A percentile compares a stretch with the other conserved stretches of the same genome.
Evolutionary conservation across 2,888 invertebrate species (phyloP).

Genomic region (Brenthis ino): DNA sequence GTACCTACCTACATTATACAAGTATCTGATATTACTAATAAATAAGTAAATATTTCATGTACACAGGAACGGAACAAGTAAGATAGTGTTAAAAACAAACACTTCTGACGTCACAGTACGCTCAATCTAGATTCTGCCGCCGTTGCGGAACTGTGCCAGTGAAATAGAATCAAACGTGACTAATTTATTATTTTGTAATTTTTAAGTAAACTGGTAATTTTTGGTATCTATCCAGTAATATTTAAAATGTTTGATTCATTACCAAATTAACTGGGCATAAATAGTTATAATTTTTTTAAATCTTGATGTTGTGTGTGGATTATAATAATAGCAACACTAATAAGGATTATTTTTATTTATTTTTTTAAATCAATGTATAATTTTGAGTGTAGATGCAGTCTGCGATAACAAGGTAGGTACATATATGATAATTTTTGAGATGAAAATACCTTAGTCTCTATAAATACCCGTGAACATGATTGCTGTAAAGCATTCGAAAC

Average conservation of each 20-base stretch:
- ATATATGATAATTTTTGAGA: no score
- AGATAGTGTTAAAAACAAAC: background rate
- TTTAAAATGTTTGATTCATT: background rate
- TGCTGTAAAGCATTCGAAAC: no score
- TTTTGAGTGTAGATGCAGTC: no score
- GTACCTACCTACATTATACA: background rate
- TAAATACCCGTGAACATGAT: no score
- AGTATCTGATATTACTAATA: background rate
- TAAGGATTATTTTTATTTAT: no score
- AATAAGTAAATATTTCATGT: constrained; percentile 1
- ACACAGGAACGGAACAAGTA: background rate
- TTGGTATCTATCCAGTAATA: background rate
- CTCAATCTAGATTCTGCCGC: constrained; percentile 17
- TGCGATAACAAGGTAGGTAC: no score
- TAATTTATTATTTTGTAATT: constrained; percentile 32
- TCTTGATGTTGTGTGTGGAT: no score
- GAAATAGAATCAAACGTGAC: constrained; percentile 33
- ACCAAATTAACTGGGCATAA: background rate
- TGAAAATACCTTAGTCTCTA: no score
- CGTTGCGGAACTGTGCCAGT: constrained; percentile 27
- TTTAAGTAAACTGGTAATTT: constrained; percentile 18
- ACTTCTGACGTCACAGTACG: constrained; percentile 6
- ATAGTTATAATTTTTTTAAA: background rate
- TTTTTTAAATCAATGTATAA: no score
- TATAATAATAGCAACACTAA: no score